Base-by-base conservation (phyloP, 2,113 vertebrate genomes). In the Leptobrachium leishanense region DNA sequence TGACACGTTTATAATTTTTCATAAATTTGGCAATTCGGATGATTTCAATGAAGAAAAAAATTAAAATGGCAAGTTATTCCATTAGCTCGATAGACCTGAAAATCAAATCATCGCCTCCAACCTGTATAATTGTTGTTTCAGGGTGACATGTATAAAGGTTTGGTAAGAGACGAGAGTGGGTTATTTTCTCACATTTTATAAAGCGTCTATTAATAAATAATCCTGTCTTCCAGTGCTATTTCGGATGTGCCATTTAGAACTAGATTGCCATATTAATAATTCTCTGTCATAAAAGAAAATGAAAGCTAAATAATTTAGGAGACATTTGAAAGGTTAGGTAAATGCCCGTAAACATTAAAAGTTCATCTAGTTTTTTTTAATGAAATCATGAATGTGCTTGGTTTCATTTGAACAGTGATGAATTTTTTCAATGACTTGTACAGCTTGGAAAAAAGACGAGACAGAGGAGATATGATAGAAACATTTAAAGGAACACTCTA, bases 221-320 rank as follows among this genome's bases (percentile, higher is more conserved):
- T 79, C 70, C 73, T 20, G 40, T 57, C 77, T 73, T 57, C 63
- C 50, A 67, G 62, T 66, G 70, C 77, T 13, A 54, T 67, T 68
- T 79, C 77, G 41, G 55, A 73, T 64, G 42, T 74, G 63, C 70
- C 77, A 79, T 79, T 79, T 79, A 79, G 40, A 66, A 43, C 65
- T 67, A 67, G 77, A 79, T 72, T 79, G 69, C 69, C 62, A 68
- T 72, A 74, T 79, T 79, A 79, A 79, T 79, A 79, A 79, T 79
- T 79, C 77, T 46, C 41, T 79, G 70, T 79, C 77, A 79, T 74
- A 74, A 73, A 77, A 73, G 43, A 39, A 64, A 43, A 41, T 43
- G 39, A 57, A 50, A n/a, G n/a, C 41, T 77, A 68, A 55, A 73
- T 57, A 57, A 79, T 73, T 79, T 44, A 79, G 63, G 70, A 68